These are phyloP conservation scores for Pachycephus smyrnensis DNA, from an alignment of 2,888 invertebrate genomes.

Conservation along the genomic window DNA sequence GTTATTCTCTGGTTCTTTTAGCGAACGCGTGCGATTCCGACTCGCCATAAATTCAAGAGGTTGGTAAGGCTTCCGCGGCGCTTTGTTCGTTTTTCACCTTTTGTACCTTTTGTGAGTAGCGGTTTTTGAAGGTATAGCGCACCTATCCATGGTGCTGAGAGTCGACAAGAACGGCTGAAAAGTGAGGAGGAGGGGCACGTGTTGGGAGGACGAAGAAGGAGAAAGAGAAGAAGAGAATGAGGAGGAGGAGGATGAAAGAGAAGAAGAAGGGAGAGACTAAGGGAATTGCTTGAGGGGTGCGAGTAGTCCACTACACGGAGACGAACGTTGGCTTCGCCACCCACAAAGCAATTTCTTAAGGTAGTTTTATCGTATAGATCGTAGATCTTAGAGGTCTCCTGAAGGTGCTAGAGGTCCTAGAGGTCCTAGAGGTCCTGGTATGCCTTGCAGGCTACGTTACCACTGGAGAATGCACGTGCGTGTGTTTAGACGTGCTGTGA, in stretches of 20 bases:
- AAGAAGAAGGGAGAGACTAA: neutral
- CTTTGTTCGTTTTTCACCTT: neutral
- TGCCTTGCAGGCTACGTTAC: neutral
- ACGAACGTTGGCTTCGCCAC: conserved; percentile 14
- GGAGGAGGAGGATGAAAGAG: neutral
- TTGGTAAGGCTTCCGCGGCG: neutral
- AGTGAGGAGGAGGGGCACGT: neutral
- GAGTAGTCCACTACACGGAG: neutral
- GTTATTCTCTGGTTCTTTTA: neutral
- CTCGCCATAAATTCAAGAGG: conserved; percentile 10
- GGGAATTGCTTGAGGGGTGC: neutral
- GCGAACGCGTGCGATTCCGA: neutral
- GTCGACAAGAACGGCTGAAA: neutral
- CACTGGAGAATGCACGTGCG: neutral
- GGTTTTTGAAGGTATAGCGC: neutral
- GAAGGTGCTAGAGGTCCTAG: too few relatives aligned
- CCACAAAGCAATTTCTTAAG: conserved; percentile 52
- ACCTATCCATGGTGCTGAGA: neutral
- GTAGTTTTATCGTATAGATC: conserved; percentile 41
- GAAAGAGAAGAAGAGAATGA: neutral
- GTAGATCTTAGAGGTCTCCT: neutral
- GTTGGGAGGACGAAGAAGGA: neutral
- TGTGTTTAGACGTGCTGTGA: neutral
- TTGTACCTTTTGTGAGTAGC: conserved; percentile 9
- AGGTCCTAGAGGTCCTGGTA: neutral